phyloP scores from a whole-genome alignment of 2,888 invertebrate genomes.

The Drosophila longiperda region DNA sequence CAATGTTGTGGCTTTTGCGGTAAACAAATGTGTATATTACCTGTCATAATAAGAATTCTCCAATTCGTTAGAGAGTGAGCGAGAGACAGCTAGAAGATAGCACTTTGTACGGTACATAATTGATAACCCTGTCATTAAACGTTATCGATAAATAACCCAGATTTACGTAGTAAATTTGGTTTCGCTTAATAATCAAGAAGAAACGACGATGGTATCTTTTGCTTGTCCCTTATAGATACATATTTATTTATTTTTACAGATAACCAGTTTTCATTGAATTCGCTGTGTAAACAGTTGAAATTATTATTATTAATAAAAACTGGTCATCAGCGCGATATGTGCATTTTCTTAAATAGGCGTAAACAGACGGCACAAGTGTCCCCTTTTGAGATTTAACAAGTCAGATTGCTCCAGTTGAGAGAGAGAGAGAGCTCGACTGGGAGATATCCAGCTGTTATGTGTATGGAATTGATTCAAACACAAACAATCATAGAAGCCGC shows the following conservation, averaged over 20 bases:
- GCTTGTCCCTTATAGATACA: neutral
- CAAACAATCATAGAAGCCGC: neutral
- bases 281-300: neutral
- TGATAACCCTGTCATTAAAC: neutral
- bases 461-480: neutral
- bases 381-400: neutral
- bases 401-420: neutral
- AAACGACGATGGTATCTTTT: neutral
- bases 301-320: neutral
- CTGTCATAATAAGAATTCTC: constrained; percentile 42
- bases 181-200: neutral
- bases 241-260: neutral
- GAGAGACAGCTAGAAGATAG: neutral
- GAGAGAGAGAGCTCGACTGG: neutral
- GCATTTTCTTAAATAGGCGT: neutral
- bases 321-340: neutral
- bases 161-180: neutral
- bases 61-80: neutral
- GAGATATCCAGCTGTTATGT: neutral
- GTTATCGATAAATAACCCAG: neutral
- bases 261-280: neutral
- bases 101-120: neutral
- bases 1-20: constrained; percentile 6
- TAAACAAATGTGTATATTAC: constrained; percentile 24
- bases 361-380: neutral